Evolutionary conservation across 2,888 invertebrate genomes (phyloP).

Genomic region (Heliconius ismenius): DNA sequence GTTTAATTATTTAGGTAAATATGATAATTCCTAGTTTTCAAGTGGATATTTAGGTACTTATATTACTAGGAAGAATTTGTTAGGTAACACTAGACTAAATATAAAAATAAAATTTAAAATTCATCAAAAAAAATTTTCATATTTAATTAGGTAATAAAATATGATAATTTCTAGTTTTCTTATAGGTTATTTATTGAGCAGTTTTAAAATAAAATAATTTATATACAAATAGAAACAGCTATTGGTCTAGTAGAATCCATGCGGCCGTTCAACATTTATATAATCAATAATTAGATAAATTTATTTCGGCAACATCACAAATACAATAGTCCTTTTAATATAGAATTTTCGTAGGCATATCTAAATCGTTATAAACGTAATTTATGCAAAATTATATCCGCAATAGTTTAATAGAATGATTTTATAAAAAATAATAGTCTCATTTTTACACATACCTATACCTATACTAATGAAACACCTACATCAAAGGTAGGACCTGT

Average conservation of each 20-base stretch:
- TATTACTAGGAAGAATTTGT: background rate
- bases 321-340: background rate
- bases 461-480: too few species aligned
- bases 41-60: conserved; percentile 1
- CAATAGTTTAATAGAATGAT: too few species aligned
- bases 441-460: too few species aligned
- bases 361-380: background rate
- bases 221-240: background rate
- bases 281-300: background rate
- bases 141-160: background rate
- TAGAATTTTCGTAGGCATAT: background rate
- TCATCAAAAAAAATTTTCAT: background rate
- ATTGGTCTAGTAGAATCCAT: background rate
- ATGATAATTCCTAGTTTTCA: too few species aligned
- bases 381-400: background rate
- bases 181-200: background rate
- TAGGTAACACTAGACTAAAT: background rate
- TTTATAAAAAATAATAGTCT: too few species aligned
- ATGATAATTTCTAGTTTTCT: background rate
- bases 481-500: too few species aligned
- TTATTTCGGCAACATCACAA: background rate
- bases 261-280: background rate
- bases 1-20: too few species aligned
- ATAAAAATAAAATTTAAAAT: background rate
- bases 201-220: background rate